A percentile compares a stretch with the other conserved stretches of the same genome.
phyloP scores from a whole-genome alignment of 2,113 vertebrate species.

The Hucho hucho region DNA sequence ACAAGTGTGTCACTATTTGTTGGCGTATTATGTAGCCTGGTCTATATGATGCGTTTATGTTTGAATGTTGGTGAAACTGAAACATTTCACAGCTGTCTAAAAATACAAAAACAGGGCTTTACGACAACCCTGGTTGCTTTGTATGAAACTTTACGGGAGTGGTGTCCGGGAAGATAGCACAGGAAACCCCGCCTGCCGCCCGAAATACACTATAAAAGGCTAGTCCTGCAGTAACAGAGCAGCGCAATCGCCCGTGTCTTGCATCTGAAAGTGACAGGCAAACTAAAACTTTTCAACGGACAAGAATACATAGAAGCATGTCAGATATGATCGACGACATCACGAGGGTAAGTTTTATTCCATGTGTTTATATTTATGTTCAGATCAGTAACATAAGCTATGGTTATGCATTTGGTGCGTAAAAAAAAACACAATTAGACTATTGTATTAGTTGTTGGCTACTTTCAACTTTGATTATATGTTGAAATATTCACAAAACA shows the following conservation, averaged over 20 bases:
- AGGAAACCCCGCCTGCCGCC: slow-evolving; percentile 49
- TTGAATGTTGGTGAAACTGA: slow-evolving; percentile 49
- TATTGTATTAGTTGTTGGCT: not conserved
- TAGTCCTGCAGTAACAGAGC: not conserved
- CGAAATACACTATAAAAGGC: slow-evolving; percentile 12
- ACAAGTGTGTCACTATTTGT: not conserved
- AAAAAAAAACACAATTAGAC: not conserved
- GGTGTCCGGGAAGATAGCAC: slow-evolving; percentile 63
- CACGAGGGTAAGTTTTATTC: slow-evolving; percentile 63
- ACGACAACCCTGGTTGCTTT: slow-evolving; percentile 6
- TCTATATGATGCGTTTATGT: slow-evolving; percentile 42
- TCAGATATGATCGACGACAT: slow-evolving; percentile 71
- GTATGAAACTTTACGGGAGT: slow-evolving; percentile 60
- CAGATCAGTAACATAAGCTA: not conserved
- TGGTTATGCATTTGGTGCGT: not conserved
- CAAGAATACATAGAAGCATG: slow-evolving; percentile 65
- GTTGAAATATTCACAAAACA: too few relatives aligned
- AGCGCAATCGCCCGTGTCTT: not conserved
- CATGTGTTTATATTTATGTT: not conserved
- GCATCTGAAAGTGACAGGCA: not conserved
- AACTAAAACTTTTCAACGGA: slow-evolving; percentile 25
- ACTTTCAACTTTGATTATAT: too few relatives aligned
- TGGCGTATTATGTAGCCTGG: not conserved
- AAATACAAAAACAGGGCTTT: slow-evolving; percentile 39
- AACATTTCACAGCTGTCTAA: slow-evolving; percentile 53